These are phyloP conservation scores for Momotus momota DNA, from an alignment of 2,797 vertebrate species.

Conservation along the genomic window DNA sequence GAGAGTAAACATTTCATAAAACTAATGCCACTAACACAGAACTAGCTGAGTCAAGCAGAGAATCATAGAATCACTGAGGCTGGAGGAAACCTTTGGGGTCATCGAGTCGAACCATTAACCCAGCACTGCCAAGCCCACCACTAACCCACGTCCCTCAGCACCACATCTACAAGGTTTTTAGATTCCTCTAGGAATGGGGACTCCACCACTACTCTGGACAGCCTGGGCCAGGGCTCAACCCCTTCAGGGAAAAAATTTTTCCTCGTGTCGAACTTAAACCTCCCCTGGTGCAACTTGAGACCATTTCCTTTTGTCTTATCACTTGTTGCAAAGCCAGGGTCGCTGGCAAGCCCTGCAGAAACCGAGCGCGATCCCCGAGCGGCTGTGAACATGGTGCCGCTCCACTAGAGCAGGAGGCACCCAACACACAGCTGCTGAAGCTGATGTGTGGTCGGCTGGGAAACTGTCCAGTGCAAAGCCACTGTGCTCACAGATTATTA, in stretches of 20 bases:
- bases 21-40: neutral
- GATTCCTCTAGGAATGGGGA: neutral
- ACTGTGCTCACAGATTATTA: neutral
- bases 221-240: neutral
- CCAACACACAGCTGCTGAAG: neutral
- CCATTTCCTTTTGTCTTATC: neutral
- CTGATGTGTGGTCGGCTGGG: neutral
- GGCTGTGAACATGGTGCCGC: neutral
- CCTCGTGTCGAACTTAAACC: neutral
- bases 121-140: neutral
- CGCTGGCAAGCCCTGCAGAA: neutral
- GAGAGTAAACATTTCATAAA: neutral
- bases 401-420: neutral
- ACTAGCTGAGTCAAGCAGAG: neutral
- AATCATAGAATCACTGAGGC: neutral
- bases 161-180: rapidly evolving
- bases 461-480: neutral
- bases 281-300: neutral
- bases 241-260: rapidly evolving
- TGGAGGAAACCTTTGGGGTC: neutral
- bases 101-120: neutral
- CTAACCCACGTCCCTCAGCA: neutral
- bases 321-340: neutral
- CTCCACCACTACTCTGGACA: neutral
- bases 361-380: neutral